These are phyloP conservation scores for Thelaira solivaga DNA, from an alignment of 2,888 invertebrate species.

Conservation along the genomic window DNA sequence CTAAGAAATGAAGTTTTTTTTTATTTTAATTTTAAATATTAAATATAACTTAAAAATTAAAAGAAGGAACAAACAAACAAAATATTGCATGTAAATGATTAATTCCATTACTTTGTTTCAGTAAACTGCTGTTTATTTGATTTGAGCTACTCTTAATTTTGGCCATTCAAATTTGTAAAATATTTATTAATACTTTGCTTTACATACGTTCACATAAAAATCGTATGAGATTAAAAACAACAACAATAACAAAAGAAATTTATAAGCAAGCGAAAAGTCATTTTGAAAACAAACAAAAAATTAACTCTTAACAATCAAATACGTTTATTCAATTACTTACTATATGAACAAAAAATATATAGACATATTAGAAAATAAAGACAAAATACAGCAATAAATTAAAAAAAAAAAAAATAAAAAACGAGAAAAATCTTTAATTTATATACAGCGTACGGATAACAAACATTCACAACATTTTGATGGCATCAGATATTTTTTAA, in stretches of 20 bases:
- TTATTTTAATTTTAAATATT: slow-evolving; percentile 39
- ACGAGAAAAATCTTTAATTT: slow-evolving; percentile 42
- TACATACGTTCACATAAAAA: slow-evolving; percentile 9
- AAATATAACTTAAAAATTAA: slow-evolving; percentile 15
- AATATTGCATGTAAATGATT: slow-evolving; percentile 36
- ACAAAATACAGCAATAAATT: slow-evolving; percentile 57
- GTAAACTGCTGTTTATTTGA: slow-evolving; percentile 1
- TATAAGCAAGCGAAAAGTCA: slow-evolving; percentile 12
- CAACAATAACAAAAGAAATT: slow-evolving; percentile 17
- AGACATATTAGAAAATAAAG: slow-evolving; percentile 57
- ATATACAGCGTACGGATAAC: slow-evolving; percentile 27
- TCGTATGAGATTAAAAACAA: neutral
- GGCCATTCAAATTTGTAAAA: slow-evolving; percentile 50
- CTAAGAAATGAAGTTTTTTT: slow-evolving; percentile 52
- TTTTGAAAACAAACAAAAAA: slow-evolving; percentile 21
- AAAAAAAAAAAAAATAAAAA: slow-evolving; percentile 25
- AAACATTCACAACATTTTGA: too few species aligned
- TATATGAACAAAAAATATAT: slow-evolving; percentile 43
- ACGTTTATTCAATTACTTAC: slow-evolving; percentile 51
- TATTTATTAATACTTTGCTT: slow-evolving; percentile 27
- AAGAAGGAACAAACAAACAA: slow-evolving; percentile 3
- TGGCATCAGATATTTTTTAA: too few species aligned
- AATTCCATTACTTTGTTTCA: slow-evolving; percentile 17
- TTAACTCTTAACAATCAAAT: slow-evolving; percentile 56
- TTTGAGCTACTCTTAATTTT: slow-evolving; percentile 7